Base-by-base conservation (phyloP, 2,797 vertebrate species). In the Liparis tanakae region DNA sequence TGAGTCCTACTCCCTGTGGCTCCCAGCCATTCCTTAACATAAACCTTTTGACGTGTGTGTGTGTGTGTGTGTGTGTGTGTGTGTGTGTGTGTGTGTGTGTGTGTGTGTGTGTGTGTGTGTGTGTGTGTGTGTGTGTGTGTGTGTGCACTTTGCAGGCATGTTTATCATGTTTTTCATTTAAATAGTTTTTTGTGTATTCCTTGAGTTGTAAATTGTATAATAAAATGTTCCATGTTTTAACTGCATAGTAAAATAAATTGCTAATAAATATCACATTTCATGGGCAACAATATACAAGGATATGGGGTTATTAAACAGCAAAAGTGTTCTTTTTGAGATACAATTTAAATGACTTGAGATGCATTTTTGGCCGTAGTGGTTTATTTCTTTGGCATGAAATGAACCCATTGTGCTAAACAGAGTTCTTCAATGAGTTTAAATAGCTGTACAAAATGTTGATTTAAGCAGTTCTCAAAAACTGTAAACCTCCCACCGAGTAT, bases 61-160 rank as follows among this genome's bases (percentile, higher is more conserved):
- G n/a, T 39, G 44, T 48, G 25, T 66, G 58, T 43, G 37, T 53
- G 53, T 46, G 43, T 36, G 2, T 18, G 61, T 57, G 59, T n/a
- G 25, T 48, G 48, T 77, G 60, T 67, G 55, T 82, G n/a, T 39
- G 44, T 48, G 25, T 66, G 58, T 43, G 37, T 53, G 53, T 46
- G 43, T 36, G 2, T 18, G 61, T 57, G 59, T 48, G 48, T 77
- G 60, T 67, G 55, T 82, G n/a, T 39, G 44, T 48, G 25, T 48
- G 48, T 77, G 60, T 67, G 55, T 82, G n/a, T 39, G 44, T 48
- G 25, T 66, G 58, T 43, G 37, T 53, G 53, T 46, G 43, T 36
- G 2, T 18, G 61, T 57, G 59, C 60, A 34, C 53, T 68, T 80
- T 64, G 37, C 43, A 64, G 15, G 25, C 6, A 30, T 20, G 43